A percentile compares a stretch with the other conserved stretches of the same genome.
Conservation (phyloP, 2,113 vertebrate genomes). For the Oxygymnocypris stewartii region DNA sequence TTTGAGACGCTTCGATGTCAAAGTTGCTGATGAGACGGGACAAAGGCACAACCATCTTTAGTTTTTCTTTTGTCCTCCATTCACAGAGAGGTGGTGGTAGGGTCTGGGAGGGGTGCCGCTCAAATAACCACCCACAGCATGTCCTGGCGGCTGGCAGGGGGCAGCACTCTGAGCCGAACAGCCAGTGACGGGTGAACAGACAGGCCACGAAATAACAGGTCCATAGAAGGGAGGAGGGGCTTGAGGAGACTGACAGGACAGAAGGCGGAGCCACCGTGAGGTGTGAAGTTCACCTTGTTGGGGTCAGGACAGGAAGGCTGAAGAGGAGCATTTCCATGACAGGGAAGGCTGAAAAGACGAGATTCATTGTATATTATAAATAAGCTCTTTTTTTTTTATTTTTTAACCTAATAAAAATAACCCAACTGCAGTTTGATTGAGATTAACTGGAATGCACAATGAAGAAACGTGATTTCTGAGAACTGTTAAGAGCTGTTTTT, state of each 20-base stretch:
- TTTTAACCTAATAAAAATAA: too few species aligned
- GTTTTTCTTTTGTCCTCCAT: slow-evolving; percentile 2
- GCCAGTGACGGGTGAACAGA: slow-evolving; percentile 66
- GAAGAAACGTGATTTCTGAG: too few species aligned
- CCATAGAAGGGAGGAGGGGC: slow-evolving; percentile 84
- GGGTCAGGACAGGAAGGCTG: slow-evolving; percentile 87
- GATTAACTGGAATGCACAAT: too few species aligned
- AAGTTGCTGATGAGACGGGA: slow-evolving; percentile 13
- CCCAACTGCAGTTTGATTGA: too few species aligned
- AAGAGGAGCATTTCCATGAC: slow-evolving; percentile 60
- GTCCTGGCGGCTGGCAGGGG: slow-evolving; percentile 62
- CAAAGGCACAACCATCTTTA: slow-evolving; percentile 13
- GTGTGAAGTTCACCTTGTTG: slow-evolving; percentile 94
- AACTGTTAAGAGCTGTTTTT: too few species aligned
- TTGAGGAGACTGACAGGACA: slow-evolving; percentile 87
- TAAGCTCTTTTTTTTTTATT: too few species aligned
- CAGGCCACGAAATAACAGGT: slow-evolving; percentile 82
- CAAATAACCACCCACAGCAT: slow-evolving; percentile 62
- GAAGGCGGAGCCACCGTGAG: slow-evolving; percentile 87
- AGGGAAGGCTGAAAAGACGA: slow-evolving; percentile 61
- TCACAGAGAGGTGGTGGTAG: slow-evolving; percentile 46
- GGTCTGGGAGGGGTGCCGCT: slow-evolving; percentile 55
- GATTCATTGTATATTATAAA: not conserved
- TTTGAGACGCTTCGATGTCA: not conserved
- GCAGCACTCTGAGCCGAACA: slow-evolving; percentile 59